phyloP scores from a whole-genome alignment of 2,113 vertebrate species.

The Rattus norvegicus region DNA sequence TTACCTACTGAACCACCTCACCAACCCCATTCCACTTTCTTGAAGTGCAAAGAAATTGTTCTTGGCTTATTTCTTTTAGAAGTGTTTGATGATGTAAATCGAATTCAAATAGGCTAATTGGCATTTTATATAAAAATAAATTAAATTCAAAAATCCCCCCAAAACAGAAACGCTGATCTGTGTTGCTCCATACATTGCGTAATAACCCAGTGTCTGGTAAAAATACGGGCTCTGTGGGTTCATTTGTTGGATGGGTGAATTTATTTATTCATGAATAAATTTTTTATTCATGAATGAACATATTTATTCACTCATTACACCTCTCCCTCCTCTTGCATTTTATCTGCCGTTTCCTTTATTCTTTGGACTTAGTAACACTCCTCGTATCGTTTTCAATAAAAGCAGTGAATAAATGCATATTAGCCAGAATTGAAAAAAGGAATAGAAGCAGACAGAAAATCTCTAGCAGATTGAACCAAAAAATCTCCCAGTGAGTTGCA shows the following conservation, averaged over 20 bases:
- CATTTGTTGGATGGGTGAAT: conserved; percentile 76
- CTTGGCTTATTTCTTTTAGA: conserved; percentile 45
- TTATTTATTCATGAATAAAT: conserved; percentile 80
- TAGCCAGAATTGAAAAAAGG: conserved; percentile 71
- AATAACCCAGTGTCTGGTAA: background rate
- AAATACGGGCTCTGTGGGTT: conserved; percentile 68
- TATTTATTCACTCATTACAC: conserved; percentile 70
- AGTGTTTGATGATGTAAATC: conserved; percentile 47
- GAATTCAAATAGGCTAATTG: conserved; percentile 35
- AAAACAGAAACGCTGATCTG: background rate
- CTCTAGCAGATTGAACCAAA: conserved; percentile 66
- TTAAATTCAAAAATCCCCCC: conserved; percentile 45
- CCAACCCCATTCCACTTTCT: background rate
- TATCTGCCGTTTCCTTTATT: conserved; percentile 74
- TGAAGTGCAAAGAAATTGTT: conserved; percentile 30
- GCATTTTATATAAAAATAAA: conserved; percentile 55
- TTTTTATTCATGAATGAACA: conserved; percentile 74
- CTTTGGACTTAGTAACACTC: conserved; percentile 64
- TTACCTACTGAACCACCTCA: background rate
- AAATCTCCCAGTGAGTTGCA: conserved; percentile 69
- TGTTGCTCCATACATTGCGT: background rate
- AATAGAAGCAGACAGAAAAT: conserved; percentile 69
- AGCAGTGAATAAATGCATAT: conserved; percentile 69
- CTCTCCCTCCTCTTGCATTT: conserved; percentile 65
- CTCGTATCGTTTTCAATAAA: conserved; percentile 74